Percentiles rank a stretch among this genome's conserved stretches.
Conservation (phyloP, 2,888 invertebrate genomes). For the Pandemis corylana region DNA sequence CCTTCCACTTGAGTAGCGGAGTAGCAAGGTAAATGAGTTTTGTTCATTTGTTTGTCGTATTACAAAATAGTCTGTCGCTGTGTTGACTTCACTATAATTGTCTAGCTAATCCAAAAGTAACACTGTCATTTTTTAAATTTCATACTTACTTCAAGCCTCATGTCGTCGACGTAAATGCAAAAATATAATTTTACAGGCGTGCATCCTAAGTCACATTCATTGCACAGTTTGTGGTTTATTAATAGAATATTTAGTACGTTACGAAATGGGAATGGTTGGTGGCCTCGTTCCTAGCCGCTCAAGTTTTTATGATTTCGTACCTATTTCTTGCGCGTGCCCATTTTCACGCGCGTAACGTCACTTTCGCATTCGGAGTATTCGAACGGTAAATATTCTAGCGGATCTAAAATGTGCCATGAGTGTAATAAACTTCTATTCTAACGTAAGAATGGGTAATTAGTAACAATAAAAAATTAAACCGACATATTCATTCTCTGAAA, state of each 20-base stretch:
- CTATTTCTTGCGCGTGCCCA: slow-evolving; percentile 40
- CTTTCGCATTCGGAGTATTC: background rate
- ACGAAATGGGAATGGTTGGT: slow-evolving; percentile 45
- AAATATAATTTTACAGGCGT: background rate
- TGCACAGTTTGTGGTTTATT: slow-evolving; percentile 1
- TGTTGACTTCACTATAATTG: too few relatives aligned
- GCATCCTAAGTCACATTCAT: background rate
- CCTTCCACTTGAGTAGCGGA: too few relatives aligned
- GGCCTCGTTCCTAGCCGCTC: slow-evolving; percentile 57
- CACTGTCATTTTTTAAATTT: too few relatives aligned
- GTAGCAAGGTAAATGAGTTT: too few relatives aligned
- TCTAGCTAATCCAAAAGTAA: too few relatives aligned
- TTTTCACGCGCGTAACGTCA: slow-evolving; percentile 8
- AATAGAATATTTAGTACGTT: background rate
- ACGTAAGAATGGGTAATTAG: background rate
- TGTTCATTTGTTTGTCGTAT: too few relatives aligned
- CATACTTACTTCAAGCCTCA: too few relatives aligned
- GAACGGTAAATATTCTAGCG: background rate
- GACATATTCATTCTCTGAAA: too few relatives aligned
- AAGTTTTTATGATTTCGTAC: slow-evolving; percentile 57
- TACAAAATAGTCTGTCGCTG: too few relatives aligned
- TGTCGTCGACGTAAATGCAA: slow-evolving; percentile 48
- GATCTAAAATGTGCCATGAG: background rate
- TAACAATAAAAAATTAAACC: background rate
- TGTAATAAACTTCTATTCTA: background rate